Percentiles rank a stretch among this genome's conserved stretches.
Conservation (phyloP, 2,113 vertebrate genomes). For the Anolis carolinensis region DNA sequence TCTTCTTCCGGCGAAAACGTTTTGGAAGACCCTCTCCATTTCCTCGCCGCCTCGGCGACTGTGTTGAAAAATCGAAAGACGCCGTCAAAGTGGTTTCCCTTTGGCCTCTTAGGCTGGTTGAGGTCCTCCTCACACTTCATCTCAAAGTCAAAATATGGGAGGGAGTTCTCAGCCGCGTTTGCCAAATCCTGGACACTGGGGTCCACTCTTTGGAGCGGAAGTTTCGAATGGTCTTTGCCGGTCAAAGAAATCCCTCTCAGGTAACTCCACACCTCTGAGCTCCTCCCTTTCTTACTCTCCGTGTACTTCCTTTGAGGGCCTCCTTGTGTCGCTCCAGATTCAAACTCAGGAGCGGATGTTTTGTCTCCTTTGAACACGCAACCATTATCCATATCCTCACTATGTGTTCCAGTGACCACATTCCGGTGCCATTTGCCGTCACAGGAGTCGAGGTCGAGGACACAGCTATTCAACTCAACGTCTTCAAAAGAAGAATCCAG, state of each 20-base stretch:
- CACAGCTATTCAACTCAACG: constrained; percentile 74
- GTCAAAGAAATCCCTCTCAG: constrained; percentile 85
- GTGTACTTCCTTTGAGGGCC: constrained; percentile 68
- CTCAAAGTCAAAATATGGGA: constrained; percentile 77
- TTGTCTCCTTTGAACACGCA: constrained; percentile 56
- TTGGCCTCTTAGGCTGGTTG: constrained; percentile 69
- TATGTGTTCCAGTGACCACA: constrained; percentile 63
- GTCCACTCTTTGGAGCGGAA: constrained; percentile 79
- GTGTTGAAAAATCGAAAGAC: constrained; percentile 87
- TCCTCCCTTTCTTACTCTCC: constrained; percentile 75
- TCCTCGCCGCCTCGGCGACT: constrained; percentile 84
- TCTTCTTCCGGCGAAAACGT: constrained; percentile 80
- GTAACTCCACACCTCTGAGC: constrained; percentile 88
- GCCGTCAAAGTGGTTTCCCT: constrained; percentile 81
- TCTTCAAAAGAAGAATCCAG: constrained; percentile 88
- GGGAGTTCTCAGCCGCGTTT: constrained; percentile 69
- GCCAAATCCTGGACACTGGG: constrained; percentile 78
- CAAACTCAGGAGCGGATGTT: constrained; percentile 67
- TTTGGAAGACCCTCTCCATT: constrained; percentile 82
- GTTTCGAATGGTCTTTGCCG: constrained; percentile 75
- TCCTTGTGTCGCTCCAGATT: constrained; percentile 71
- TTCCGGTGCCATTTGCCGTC: constrained; percentile 69
- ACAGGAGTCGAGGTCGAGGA: constrained; percentile 65
- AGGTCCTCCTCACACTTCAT: constrained; percentile 75
- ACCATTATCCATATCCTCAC: constrained; percentile 69